Conservation (phyloP, 2,797 vertebrate species). For the Etheostoma perlongum region DNA sequence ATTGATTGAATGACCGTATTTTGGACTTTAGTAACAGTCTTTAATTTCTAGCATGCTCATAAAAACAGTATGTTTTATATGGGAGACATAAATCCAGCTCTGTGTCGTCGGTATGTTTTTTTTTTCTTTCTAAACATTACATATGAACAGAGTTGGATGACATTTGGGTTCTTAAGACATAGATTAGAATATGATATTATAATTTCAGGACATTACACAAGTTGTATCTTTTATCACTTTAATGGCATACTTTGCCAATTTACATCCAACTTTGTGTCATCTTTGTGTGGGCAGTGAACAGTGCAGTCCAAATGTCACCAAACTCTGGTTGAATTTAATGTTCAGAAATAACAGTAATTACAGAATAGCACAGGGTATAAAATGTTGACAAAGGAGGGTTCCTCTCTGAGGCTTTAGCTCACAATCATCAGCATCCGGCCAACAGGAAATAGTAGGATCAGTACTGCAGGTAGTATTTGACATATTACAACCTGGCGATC, state of each 20-base stretch:
- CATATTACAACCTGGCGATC: constrained; percentile 5
- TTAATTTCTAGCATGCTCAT: neutral
- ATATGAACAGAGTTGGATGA: no score
- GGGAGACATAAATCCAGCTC: no score
- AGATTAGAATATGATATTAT: no score
- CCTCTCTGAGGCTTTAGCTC: neutral
- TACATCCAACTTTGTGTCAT: no score
- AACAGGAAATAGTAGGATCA: constrained; percentile 1
- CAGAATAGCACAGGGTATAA: neutral
- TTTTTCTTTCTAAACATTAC: no score
- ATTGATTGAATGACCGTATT: no score
- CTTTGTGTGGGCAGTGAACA: no score
- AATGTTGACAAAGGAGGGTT: neutral
- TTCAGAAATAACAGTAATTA: neutral
- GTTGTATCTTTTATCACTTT: no score
- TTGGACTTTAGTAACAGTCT: neutral
- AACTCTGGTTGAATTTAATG: constrained; percentile 1
- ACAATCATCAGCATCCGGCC: neutral
- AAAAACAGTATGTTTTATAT: neutral
- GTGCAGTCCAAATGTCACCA: neutral
- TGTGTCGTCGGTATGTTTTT: no score
- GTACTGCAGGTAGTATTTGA: neutral
- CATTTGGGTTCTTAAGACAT: no score
- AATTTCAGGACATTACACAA: no score
- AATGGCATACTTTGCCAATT: no score